Conservation (phyloP, 2,113 vertebrate genomes). For the Monopterus albus region DNA sequence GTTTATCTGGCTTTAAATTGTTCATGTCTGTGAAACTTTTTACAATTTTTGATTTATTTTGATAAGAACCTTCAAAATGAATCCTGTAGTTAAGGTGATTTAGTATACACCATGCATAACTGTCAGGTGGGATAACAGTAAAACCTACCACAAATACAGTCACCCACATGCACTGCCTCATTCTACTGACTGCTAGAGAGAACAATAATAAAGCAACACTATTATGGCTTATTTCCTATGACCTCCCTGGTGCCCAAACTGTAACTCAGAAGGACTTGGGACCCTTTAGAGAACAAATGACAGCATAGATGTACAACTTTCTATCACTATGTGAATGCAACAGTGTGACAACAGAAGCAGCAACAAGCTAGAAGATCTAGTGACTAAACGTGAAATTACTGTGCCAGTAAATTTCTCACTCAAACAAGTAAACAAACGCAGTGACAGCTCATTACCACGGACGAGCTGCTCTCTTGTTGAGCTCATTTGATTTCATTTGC, state of each 20-base stretch:
- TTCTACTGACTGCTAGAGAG: no score
- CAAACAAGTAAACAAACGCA: slow-evolving; percentile 64
- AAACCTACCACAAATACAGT: slow-evolving; percentile 25
- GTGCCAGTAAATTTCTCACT: slow-evolving; percentile 7
- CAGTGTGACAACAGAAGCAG: slow-evolving; percentile 16
- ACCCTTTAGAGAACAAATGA: slow-evolving; percentile 32
- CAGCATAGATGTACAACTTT: slow-evolving; percentile 40
- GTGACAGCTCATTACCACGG: slow-evolving; percentile 61
- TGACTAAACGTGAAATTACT: slow-evolving; percentile 1
- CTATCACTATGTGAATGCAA: slow-evolving; percentile 6
- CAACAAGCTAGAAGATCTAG: slow-evolving; percentile 38
- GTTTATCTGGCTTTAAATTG: not conserved
- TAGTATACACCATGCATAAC: slow-evolving; percentile 10
- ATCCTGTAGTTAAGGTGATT: slow-evolving; percentile 10
- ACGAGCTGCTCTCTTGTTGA: slow-evolving; percentile 65
- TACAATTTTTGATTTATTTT: slow-evolving; percentile 2
- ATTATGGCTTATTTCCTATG: not conserved
- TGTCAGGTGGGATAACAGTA: slow-evolving; percentile 44
- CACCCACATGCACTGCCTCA: slow-evolving; percentile 35
- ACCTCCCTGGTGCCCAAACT: slow-evolving; percentile 26
- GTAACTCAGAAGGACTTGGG: not conserved
- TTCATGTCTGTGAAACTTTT: not conserved
- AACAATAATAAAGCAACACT: slow-evolving; percentile 16
- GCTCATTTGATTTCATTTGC: slow-evolving; percentile 68
- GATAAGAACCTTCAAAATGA: slow-evolving; percentile 10